A percentile compares a stretch with the other conserved stretches of the same genome.
These are phyloP conservation scores for Meiosimyza platycephala DNA, from an alignment of 2,888 invertebrate genomes.

Conservation along the genomic window DNA sequence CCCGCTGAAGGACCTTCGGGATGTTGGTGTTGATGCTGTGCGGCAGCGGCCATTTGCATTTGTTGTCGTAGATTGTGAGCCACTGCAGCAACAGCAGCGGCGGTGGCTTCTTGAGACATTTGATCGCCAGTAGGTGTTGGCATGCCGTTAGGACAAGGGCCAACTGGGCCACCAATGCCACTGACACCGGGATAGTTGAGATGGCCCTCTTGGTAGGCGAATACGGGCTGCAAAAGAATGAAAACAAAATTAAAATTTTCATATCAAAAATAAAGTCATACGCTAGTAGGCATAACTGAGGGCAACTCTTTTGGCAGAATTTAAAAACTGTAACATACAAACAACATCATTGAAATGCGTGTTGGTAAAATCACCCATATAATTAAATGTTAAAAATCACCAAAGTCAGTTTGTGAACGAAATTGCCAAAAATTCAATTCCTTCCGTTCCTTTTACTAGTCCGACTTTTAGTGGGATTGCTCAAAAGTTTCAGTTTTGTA, in stretches of 20 bases:
- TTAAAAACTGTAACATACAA: no score
- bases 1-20: conserved; percentile 67
- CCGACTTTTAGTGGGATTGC: no score
- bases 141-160: conserved; percentile 70
- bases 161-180: conserved; percentile 35
- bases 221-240: conserved; percentile 65
- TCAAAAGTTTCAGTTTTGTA: no score
- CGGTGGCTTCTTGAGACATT: conserved; percentile 77
- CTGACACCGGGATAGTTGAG: conserved; percentile 71
- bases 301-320: no score
- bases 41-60: conserved; percentile 78
- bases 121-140: conserved; percentile 69
- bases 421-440: no score
- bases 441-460: no score
- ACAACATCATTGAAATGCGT: no score
- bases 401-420: no score
- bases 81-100: conserved; percentile 87
- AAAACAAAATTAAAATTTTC: background rate
- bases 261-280: no score
- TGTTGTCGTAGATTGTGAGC: conserved; percentile 88
- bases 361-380: no score
- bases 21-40: conserved; percentile 63
- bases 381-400: no score
- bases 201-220: conserved; percentile 72
- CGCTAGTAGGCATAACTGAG: no score